Percentiles rank a stretch among this genome's conserved stretches.
phyloP scores from a whole-genome alignment of 2,113 vertebrate species.

The Semnornis frantzii region DNA sequence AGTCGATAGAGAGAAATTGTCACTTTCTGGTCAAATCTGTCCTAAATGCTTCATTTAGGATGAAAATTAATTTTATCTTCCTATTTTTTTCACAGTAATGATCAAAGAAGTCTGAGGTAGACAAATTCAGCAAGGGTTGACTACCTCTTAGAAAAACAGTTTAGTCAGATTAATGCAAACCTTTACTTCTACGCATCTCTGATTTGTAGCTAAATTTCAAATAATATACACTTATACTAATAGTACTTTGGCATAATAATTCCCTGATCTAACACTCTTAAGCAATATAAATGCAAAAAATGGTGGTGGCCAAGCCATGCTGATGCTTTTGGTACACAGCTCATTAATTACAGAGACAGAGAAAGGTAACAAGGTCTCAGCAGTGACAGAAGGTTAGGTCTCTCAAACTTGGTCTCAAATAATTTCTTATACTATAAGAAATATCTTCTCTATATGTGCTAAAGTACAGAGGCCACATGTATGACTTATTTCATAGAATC shows the following conservation, averaged over 20 bases:
- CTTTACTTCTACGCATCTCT: not conserved
- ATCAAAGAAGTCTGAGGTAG: not conserved
- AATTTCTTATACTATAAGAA: not conserved
- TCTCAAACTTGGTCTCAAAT: not conserved
- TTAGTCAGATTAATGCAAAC: not conserved
- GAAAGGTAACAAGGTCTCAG: not conserved
- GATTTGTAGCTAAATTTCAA: not conserved
- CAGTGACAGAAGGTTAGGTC: not conserved
- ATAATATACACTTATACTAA: not conserved
- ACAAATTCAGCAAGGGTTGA: not conserved
- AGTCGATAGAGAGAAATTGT: not conserved
- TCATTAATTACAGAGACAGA: not conserved
- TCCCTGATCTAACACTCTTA: not conserved
- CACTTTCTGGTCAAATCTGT: not conserved
- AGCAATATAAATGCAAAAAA: not conserved
- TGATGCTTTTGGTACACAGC: not conserved
- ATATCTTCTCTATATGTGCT: not conserved
- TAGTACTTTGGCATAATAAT: not conserved
- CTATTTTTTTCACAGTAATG: not conserved
- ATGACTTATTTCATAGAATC: not conserved
- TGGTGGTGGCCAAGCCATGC: not conserved
- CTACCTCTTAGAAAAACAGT: not conserved
- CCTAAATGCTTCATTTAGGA: not conserved
- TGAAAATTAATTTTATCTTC: not conserved
- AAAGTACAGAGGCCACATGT: not conserved